Base-by-base conservation (phyloP, 2,888 invertebrate species). In the Metellina segmentata region DNA sequence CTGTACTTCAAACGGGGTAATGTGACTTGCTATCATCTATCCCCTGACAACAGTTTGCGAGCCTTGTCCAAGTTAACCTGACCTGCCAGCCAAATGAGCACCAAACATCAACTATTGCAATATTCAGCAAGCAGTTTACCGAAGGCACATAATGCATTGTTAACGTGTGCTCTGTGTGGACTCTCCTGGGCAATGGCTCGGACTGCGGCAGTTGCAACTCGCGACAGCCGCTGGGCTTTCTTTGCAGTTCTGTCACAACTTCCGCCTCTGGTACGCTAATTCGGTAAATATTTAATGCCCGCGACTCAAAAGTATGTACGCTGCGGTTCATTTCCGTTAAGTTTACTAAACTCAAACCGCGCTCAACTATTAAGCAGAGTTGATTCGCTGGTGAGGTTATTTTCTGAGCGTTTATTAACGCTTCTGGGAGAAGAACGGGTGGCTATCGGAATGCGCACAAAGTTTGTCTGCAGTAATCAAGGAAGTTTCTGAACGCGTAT, bases 121-220 rank as follows among this genome's bases (percentile, higher is more conserved):
- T 92, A 92, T 92, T 92, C 89, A 92, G 89, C 61, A 82, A 49
- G 85, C 92, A 92, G 92, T 92, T 92, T 89, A 92, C 92, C 85
- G 89, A 92, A 89, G 89, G 89, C 85, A 87, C 77, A 92, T 92
- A 89, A 89, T 92, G 89, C 87, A 92, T 92, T 92, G 92, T 92
- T 92, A 92, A 92, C 85, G 77, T 71, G 72, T n/a, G 34, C 91
- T 82, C 86, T 86, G 81, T 81, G 71, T 85, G 85, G 70, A 51
- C 51, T 81, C 77, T 79, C 79, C 48, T 72, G 86, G 86, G 81
- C 61, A 49, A 72, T 79, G 71, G 20, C 69, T 81, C 72, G 69
- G 85, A 72, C 69, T 72, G 53, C 72, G 72, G 48, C 48, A 34
- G 53, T 75, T 79, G 34, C 49, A 34, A 69, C 70, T 51, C 19